Evolutionary conservation across 2,113 vertebrate species (phyloP).

Genomic region (Notothenia coriiceps): DNA sequence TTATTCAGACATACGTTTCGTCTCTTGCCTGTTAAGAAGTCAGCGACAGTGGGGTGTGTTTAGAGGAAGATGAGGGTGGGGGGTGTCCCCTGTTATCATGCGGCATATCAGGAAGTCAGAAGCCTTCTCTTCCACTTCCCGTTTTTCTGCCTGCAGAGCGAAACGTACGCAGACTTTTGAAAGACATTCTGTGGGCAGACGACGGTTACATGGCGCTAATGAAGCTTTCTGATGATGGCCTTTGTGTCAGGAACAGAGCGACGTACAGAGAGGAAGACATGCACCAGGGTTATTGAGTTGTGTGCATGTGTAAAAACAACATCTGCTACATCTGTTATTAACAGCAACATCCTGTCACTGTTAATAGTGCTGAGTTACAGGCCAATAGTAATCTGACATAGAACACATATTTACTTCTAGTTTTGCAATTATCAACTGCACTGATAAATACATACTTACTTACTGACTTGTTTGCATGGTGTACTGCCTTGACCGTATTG

Average conservation of each 20-base stretch:
- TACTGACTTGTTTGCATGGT: no score
- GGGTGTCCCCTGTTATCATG: conserved; percentile 21
- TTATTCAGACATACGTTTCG: no score
- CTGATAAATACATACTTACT: no score
- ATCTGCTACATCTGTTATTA: not conserved
- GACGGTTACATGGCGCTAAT: conserved; percentile 1
- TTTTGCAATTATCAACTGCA: no score
- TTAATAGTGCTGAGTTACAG: not conserved
- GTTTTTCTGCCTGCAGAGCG: conserved; percentile 46
- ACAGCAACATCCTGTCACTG: not conserved
- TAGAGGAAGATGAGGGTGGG: conserved; percentile 14
- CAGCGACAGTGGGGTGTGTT: not conserved
- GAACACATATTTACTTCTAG: no score
- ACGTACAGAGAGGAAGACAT: not conserved
- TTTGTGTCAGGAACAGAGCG: not conserved
- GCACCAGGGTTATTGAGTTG: not conserved
- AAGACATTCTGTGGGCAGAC: conserved; percentile 19
- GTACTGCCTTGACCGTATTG: no score
- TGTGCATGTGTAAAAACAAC: not conserved
- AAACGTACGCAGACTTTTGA: conserved; percentile 22
- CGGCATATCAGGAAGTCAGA: conserved; percentile 18
- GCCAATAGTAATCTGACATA: not conserved
- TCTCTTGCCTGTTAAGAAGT: no score
- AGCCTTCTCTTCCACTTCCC: conserved; percentile 55
- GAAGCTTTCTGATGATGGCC: no score